phyloP scores from a whole-genome alignment of 2,113 vertebrate species.

The Daubentonia madagascariensis region DNA sequence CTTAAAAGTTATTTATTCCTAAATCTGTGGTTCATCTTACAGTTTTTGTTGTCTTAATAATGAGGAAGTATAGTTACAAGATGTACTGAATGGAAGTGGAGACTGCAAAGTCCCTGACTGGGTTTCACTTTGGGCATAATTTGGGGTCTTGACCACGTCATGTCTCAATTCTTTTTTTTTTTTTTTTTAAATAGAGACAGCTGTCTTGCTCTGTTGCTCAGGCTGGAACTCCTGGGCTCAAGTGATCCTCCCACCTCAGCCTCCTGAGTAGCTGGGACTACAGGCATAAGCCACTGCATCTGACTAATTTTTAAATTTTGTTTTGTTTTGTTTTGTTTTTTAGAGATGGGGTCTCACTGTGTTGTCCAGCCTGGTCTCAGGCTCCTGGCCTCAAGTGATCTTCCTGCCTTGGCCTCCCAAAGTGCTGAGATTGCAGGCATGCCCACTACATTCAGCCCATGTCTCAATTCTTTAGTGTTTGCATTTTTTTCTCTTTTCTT shows the following conservation, averaged over 20 bases:
- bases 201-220: no score
- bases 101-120: neutral
- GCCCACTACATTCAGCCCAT: neutral
- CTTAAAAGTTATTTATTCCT: slow-evolving; percentile 11
- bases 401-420: neutral
- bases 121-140: neutral
- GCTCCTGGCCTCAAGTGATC: neutral
- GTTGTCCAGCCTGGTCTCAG: neutral
- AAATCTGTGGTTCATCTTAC: neutral
- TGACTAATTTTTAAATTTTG: neutral
- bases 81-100: neutral
- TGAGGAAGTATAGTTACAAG: neutral
- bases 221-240: neutral
- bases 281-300: neutral
- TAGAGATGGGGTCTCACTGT: neutral
- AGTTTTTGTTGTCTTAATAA: neutral
- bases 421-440: neutral
- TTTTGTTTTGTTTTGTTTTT: no score
- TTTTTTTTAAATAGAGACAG: no score
- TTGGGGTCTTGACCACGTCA: neutral
- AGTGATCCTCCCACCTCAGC: neutral
- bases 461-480: neutral
- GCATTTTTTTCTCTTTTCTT: neutral
- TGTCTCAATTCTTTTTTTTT: no score
- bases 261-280: neutral